Conservation (phyloP, 2,113 vertebrate species). For the Prunella fulvescens region DNA sequence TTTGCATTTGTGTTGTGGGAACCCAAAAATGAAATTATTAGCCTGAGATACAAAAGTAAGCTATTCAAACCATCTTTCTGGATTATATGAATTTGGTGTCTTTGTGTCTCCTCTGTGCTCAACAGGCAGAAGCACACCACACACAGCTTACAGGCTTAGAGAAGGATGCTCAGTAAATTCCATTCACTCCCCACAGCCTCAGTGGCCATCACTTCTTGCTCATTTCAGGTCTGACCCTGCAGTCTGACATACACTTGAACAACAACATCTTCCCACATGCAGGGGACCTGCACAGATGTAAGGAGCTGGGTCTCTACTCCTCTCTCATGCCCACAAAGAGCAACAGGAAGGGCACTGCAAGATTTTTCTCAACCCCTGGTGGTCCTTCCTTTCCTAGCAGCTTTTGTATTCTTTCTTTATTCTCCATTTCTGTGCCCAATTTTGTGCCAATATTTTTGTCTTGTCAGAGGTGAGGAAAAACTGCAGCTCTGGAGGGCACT, state of each 20-base stretch:
- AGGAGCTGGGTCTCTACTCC: not conserved
- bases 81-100: not conserved
- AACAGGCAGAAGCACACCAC: not conserved
- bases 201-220: not conserved
- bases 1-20: not conserved
- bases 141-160: not conserved
- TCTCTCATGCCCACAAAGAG: accelerated
- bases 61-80: not conserved
- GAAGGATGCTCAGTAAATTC: not conserved
- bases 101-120: not conserved
- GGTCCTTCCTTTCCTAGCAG: not conserved
- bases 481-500: not conserved
- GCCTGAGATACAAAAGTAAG: not conserved
- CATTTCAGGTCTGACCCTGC: not conserved
- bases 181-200: not conserved
- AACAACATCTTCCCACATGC: not conserved
- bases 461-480: not conserved
- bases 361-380: not conserved
- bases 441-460: not conserved
- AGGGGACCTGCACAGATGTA: accelerated
- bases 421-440: not conserved
- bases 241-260: not conserved
- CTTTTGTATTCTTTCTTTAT: not conserved
- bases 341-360: not conserved
- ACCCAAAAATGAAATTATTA: not conserved